A percentile compares a stretch with the other conserved stretches of the same genome.
phyloP scores from a whole-genome alignment of 2,888 invertebrate genomes.

The Drosophila phalerata region DNA sequence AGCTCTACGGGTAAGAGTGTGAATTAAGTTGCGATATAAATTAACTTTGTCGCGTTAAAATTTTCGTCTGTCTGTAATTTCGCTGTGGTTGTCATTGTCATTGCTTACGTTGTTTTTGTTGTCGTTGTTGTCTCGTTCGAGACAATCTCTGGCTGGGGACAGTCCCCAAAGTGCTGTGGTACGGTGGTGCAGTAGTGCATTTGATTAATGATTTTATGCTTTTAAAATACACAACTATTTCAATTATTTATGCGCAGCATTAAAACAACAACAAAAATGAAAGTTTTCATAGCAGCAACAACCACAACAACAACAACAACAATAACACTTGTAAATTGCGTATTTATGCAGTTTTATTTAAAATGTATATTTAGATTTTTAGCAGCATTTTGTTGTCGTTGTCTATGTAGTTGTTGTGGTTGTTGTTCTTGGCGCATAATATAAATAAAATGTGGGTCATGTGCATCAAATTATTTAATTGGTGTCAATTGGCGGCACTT shows the following conservation, averaged over 20 bases:
- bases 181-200: constrained; percentile 32
- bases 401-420: constrained; percentile 22
- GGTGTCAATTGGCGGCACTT: constrained; percentile 74
- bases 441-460: constrained; percentile 79
- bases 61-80: constrained; percentile 5
- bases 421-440: constrained; percentile 50
- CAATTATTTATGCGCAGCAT: constrained; percentile 43
- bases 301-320: constrained; percentile 13
- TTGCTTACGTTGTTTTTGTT: constrained; percentile 9
- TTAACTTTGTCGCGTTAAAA: neutral
- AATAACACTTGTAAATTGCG: constrained; percentile 32
- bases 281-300: constrained; percentile 40
- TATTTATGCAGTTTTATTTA: constrained; percentile 34
- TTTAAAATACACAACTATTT: constrained; percentile 40
- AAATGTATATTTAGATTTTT: constrained; percentile 44
- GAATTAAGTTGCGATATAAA: neutral
- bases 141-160: constrained; percentile 11
- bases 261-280: constrained; percentile 27
- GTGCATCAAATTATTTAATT: constrained; percentile 81
- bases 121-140: constrained; percentile 6
- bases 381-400: constrained; percentile 19
- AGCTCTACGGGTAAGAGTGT: neutral
- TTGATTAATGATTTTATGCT: constrained; percentile 50
- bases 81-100: constrained; percentile 22
- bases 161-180: constrained; percentile 4